Conservation (phyloP, 2,888 invertebrate genomes). For the Tachina lurida region DNA sequence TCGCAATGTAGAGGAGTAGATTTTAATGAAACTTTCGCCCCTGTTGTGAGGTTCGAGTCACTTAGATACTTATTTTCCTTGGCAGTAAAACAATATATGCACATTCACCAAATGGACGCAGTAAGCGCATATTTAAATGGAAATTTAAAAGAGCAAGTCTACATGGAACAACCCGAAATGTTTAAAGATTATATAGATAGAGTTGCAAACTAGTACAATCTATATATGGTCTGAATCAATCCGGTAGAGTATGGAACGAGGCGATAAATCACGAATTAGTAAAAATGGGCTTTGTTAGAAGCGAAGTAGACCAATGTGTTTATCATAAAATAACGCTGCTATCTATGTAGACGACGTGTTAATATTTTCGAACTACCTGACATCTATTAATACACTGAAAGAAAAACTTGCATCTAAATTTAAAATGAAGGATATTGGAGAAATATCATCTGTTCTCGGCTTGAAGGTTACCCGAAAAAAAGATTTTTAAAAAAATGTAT, state of each 20-base stretch:
- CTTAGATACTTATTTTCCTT: constrained; percentile 21
- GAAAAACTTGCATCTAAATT: neutral
- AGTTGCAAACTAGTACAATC: constrained; percentile 48
- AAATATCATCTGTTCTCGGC: too few relatives aligned
- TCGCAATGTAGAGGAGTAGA: constrained; percentile 7
- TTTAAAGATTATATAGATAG: constrained; percentile 22
- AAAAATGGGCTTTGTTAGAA: constrained; percentile 20
- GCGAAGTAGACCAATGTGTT: constrained; percentile 60
- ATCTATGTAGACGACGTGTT: constrained; percentile 64
- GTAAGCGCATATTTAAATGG: constrained; percentile 36
- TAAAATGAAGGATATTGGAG: neutral
- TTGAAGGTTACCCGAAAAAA: too few relatives aligned
- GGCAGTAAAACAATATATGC: constrained; percentile 18
- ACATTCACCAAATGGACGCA: constrained; percentile 34
- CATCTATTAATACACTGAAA: too few relatives aligned
- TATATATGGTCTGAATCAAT: constrained; percentile 30
- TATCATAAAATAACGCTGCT: constrained; percentile 42
- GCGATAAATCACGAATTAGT: constrained; percentile 18
- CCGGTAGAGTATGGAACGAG: constrained; percentile 34
- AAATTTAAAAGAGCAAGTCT: constrained; percentile 8
- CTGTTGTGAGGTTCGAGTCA: constrained; percentile 65
- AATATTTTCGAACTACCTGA: constrained; percentile 44
- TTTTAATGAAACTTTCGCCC: constrained; percentile 55
- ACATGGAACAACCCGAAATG: constrained; percentile 35
- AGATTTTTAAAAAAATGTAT: too few relatives aligned